These are phyloP conservation scores for Periophthalmus modestus DNA, from an alignment of 2,113 vertebrate genomes.

Conservation along the genomic window DNA sequence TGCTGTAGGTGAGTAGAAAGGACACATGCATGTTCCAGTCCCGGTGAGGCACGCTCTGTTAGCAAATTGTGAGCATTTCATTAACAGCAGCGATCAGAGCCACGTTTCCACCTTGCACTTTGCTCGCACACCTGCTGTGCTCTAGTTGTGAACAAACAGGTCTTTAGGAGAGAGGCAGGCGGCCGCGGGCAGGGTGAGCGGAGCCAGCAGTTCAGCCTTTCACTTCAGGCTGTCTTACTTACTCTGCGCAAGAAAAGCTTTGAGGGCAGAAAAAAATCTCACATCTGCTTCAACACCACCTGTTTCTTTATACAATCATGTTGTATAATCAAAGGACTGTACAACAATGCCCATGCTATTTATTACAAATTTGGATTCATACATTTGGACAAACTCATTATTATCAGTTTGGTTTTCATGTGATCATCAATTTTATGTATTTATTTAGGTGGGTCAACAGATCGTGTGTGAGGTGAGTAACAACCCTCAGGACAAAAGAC, in stretches of 20 bases:
- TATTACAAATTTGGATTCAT: too few relatives aligned
- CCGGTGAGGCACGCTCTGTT: constrained; percentile 36
- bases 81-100: constrained; percentile 55
- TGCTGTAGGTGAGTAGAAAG: constrained; percentile 38
- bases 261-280: constrained; percentile 41
- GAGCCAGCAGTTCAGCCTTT: constrained; percentile 59
- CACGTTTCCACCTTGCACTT: constrained; percentile 66
- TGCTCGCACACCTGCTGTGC: constrained; percentile 69
- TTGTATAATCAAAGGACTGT: background rate
- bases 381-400: too few relatives aligned
- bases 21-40: constrained; percentile 40
- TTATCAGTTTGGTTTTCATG: too few relatives aligned
- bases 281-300: constrained; percentile 23
- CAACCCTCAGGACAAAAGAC: too few relatives aligned
- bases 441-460: too few relatives aligned
- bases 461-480: too few relatives aligned
- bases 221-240: constrained; percentile 57
- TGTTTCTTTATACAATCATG: constrained; percentile 13
- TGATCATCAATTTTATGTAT: too few relatives aligned
- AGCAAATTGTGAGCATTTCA: constrained; percentile 60
- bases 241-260: constrained; percentile 54
- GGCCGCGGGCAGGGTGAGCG: constrained; percentile 67
- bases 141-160: constrained; percentile 70
- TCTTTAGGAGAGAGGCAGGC: constrained; percentile 69
- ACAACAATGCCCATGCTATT: background rate